phyloP scores from a whole-genome alignment of 2,797 vertebrate genomes.

The Sciurus vulgaris region DNA sequence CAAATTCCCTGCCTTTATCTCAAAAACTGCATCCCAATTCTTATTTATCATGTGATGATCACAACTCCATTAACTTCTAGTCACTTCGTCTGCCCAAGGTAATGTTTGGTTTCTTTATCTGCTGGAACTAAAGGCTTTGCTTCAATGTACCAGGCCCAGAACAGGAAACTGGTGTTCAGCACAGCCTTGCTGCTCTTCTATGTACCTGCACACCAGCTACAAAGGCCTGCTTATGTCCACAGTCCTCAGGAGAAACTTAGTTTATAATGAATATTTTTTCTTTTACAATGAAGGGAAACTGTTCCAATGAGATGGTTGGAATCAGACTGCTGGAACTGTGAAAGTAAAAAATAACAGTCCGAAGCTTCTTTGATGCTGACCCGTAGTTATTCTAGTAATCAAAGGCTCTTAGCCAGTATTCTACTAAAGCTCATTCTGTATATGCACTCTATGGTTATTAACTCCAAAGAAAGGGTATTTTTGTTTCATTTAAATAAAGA shows the following conservation, averaged over 20 bases:
- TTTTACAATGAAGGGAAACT: not conserved
- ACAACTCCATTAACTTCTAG: not conserved
- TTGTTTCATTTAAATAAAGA: not conserved
- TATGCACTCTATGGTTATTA: not conserved
- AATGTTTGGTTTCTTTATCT: not conserved
- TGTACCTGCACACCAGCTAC: not conserved
- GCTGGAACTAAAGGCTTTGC: not conserved
- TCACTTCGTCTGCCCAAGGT: not conserved
- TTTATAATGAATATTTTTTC: not conserved
- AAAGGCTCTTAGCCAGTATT: not conserved
- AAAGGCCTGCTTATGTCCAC: not conserved
- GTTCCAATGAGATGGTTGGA: not conserved
- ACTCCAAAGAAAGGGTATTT: not conserved
- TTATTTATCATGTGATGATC: not conserved
- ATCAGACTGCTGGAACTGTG: not conserved
- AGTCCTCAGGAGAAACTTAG: not conserved
- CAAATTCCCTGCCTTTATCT: not conserved
- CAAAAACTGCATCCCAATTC: not conserved
- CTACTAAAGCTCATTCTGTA: not conserved
- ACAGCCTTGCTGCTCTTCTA: not conserved
- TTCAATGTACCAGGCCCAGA: not conserved
- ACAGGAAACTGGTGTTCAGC: not conserved
- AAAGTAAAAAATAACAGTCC: not conserved
- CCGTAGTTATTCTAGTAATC: not conserved
- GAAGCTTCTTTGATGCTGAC: not conserved